phyloP scores from a whole-genome alignment of 2,113 vertebrate genomes.

The Callorhinus ursinus region DNA sequence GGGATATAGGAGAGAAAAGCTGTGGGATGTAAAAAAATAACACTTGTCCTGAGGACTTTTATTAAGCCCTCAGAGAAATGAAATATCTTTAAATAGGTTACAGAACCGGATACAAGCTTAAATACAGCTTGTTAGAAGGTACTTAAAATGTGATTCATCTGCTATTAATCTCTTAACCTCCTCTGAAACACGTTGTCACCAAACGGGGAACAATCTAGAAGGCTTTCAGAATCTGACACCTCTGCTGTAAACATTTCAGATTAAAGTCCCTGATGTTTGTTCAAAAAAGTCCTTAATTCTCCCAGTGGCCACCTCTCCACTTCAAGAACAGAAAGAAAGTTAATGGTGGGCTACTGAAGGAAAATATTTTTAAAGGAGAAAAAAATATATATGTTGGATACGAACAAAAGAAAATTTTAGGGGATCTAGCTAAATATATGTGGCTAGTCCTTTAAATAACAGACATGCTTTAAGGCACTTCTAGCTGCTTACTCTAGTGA shows the following conservation, averaged over 20 bases:
- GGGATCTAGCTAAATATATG: not conserved
- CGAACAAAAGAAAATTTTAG: not conserved
- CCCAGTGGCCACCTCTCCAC: not conserved
- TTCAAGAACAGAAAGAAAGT: not conserved
- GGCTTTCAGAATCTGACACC: constrained; percentile 27
- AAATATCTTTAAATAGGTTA: constrained; percentile 60
- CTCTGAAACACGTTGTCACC: constrained; percentile 1
- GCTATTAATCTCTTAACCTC: constrained; percentile 65
- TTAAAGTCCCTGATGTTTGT: constrained; percentile 29
- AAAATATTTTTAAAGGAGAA: constrained; percentile 27
- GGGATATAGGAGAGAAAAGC: not conserved
- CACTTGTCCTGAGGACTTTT: constrained; percentile 18
- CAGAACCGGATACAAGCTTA: not conserved
- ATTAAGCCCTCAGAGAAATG: constrained; percentile 52
- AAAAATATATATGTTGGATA: not conserved
- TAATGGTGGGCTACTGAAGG: not conserved
- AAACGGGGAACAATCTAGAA: constrained; percentile 27
- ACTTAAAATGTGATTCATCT: constrained; percentile 62
- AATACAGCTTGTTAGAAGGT: constrained; percentile 51
- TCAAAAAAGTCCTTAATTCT: constrained; percentile 32
- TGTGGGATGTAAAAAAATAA: not conserved
- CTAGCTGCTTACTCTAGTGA: not conserved
- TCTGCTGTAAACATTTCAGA: constrained; percentile 20
- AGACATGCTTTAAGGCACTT: not conserved
- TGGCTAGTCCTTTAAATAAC: not conserved